A percentile compares a stretch with the other conserved stretches of the same genome.
These are phyloP conservation scores for Scotopteryx bipunctaria DNA, from an alignment of 2,888 invertebrate species.

Conservation along the genomic window DNA sequence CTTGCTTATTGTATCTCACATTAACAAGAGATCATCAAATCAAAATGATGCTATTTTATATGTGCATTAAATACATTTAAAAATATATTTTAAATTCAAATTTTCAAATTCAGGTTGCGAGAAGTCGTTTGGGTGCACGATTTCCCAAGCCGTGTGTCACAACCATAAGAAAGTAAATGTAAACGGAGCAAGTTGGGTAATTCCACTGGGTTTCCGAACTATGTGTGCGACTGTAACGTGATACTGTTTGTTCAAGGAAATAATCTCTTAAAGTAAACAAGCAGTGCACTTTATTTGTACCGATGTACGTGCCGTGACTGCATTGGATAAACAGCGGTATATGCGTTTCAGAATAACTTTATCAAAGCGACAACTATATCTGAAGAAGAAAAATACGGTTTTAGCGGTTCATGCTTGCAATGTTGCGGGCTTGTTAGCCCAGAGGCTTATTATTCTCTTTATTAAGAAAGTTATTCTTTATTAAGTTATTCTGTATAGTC, in stretches of 20 bases:
- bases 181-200: constrained; percentile 60
- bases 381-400: constrained; percentile 26
- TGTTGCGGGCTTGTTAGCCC: too few relatives aligned
- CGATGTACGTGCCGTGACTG: constrained; percentile 58
- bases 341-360: constrained; percentile 34
- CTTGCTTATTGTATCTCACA: too few relatives aligned
- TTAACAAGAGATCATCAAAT: too few relatives aligned
- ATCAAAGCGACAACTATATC: constrained; percentile 36
- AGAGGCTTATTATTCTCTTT: neutral
- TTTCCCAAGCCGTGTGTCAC: constrained; percentile 41
- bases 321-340: constrained; percentile 34
- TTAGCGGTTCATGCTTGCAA: too few relatives aligned
- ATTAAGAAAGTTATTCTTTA: too few relatives aligned
- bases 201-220: constrained; percentile 60
- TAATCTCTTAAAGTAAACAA: constrained; percentile 74
- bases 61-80: too few relatives aligned
- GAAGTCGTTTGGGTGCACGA: constrained; percentile 4
- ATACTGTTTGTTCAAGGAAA: constrained; percentile 70
- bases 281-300: constrained; percentile 68
- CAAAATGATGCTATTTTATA: too few relatives aligned
- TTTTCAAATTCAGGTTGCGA: too few relatives aligned
- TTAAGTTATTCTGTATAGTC: too few relatives aligned
- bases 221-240: constrained; percentile 57
- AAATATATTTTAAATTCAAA: too few relatives aligned
- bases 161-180: constrained; percentile 57